A percentile compares a stretch with the other conserved stretches of the same genome.
These are phyloP conservation scores for Dryobota labecula DNA, from an alignment of 2,888 invertebrate species.

Conservation along the genomic window DNA sequence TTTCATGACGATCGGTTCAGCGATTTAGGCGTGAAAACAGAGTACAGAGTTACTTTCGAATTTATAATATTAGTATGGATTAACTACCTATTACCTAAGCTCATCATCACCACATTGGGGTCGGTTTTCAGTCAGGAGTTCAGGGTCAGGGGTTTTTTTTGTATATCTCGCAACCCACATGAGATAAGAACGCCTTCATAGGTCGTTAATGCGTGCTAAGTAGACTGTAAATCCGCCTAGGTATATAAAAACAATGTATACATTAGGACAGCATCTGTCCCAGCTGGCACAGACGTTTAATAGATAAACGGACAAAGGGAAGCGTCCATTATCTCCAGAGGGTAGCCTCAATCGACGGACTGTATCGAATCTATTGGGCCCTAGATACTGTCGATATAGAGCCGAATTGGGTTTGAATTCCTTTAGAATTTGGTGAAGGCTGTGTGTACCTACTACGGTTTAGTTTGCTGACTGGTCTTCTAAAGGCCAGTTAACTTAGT, in stretches of 20 bases:
- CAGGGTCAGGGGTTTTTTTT: too few species aligned
- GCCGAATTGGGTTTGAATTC: conserved; percentile 16
- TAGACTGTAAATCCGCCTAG: background rate
- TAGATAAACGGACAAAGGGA: conserved; percentile 54
- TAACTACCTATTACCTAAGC: too few species aligned
- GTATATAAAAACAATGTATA: background rate
- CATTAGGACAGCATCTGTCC: background rate
- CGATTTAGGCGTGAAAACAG: too few species aligned
- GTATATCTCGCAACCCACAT: background rate
- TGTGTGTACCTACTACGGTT: conserved; percentile 7
- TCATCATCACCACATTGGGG: too few species aligned
- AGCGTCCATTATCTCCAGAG: conserved; percentile 40
- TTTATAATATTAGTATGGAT: too few species aligned
- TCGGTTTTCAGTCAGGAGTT: background rate
- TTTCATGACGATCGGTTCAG: too few species aligned
- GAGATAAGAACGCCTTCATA: background rate
- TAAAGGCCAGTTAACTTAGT: background rate
- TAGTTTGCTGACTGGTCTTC: conserved; percentile 15
- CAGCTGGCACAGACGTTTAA: conserved; percentile 34
- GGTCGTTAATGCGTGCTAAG: background rate
- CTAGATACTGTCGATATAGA: conserved; percentile 26
- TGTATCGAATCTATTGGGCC: conserved; percentile 33
- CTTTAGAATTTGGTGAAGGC: conserved; percentile 27
- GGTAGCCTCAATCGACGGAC: conserved; percentile 9
- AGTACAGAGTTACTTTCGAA: too few species aligned